A percentile compares a stretch with the other conserved stretches of the same genome.
These are phyloP conservation scores for Apogon talboti DNA, from an alignment of 2,797 vertebrate genomes.

Conservation along the genomic window DNA sequence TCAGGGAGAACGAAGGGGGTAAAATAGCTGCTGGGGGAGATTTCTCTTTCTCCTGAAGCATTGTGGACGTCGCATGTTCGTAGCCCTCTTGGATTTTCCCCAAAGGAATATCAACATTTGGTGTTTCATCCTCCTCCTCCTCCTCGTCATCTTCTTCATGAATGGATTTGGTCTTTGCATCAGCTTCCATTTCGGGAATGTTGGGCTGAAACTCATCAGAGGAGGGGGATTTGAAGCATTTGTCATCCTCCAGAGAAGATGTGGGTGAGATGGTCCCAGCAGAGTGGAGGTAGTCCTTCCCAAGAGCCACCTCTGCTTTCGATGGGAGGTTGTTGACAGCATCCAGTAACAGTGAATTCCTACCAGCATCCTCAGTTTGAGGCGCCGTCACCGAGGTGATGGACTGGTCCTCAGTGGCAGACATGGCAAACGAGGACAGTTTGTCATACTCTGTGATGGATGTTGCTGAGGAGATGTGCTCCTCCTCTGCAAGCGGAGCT, in stretches of 20 bases:
- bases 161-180: slow-evolving; percentile 72
- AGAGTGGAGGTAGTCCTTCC: slow-evolving; percentile 95
- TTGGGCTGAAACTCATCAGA: slow-evolving; percentile 91
- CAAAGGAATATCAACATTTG: slow-evolving; percentile 86
- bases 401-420: slow-evolving; percentile 96
- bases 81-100: slow-evolving; percentile 88
- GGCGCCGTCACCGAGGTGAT: slow-evolving; percentile 94
- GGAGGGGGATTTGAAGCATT: slow-evolving; percentile 97
- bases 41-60: slow-evolving; percentile 80
- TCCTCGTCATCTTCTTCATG: slow-evolving; percentile 88
- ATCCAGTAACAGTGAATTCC: slow-evolving; percentile 91
- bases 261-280: slow-evolving; percentile 98
- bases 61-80: slow-evolving; percentile 69
- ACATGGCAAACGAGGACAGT: slow-evolving; percentile 96
- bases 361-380: slow-evolving; percentile 93
- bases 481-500: slow-evolving; percentile 96
- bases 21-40: slow-evolving; percentile 48
- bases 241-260: slow-evolving; percentile 97
- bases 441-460: slow-evolving; percentile 99
- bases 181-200: slow-evolving; percentile 83
- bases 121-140: slow-evolving; percentile 88
- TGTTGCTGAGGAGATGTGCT: slow-evolving; percentile 97
- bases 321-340: slow-evolving; percentile 91
- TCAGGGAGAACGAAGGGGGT: slow-evolving; percentile 47
- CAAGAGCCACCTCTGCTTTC: slow-evolving; percentile 90